Evolutionary conservation across 2,797 vertebrate species (phyloP).

Genomic region (Gallinago solitaria): DNA sequence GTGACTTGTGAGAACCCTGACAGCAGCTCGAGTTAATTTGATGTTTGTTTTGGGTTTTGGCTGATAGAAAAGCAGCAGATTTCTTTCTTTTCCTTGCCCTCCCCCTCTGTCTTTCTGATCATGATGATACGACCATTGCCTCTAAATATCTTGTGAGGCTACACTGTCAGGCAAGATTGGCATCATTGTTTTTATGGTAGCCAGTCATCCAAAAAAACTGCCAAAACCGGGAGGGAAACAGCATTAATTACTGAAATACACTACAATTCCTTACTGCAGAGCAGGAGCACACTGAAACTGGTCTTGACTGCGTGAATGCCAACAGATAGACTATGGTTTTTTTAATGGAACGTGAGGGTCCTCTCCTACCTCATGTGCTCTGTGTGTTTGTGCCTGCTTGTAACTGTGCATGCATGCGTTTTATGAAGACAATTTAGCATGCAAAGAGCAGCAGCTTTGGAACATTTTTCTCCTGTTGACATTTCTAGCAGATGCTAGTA

Average conservation of each 20-base stretch:
- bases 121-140: neutral
- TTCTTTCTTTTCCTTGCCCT: neutral
- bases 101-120: neutral
- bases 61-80: neutral
- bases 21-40: neutral
- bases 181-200: neutral
- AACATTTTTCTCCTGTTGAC: neutral
- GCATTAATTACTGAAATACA: neutral
- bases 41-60: neutral
- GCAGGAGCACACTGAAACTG: neutral
- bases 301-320: neutral
- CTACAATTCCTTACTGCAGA: neutral
- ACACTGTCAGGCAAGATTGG: neutral
- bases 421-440: neutral
- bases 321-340: neutral
- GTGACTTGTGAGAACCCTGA: neutral
- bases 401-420: rapidly evolving
- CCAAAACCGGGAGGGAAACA: neutral
- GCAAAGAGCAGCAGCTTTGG: neutral
- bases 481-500: neutral
- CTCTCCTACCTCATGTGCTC: neutral
- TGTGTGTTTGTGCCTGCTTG: neutral
- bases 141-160: neutral
- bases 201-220: neutral
- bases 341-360: neutral